Base-by-base conservation (phyloP, 2,113 vertebrate genomes). In the Aegotheles bennettii region DNA sequence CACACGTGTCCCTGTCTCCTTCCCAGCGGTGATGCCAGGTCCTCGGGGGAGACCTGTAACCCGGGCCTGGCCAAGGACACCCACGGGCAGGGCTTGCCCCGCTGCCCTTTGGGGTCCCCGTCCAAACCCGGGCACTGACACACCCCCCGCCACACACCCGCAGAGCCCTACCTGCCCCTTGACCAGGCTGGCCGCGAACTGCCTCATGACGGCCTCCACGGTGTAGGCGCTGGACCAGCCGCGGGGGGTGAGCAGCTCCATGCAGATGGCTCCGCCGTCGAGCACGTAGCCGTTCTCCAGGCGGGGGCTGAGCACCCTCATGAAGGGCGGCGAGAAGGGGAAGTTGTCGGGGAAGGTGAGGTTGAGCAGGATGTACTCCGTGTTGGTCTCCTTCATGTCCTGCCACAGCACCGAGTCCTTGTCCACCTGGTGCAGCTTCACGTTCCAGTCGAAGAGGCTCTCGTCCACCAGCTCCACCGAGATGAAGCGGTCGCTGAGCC, bases 321-420 rank as follows among this genome's bases (percentile, higher is more conserved):
- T 99, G 98, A 99, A 99, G 63, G 99, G 99, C 63, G 99, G 99
- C 61, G 99, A 99, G 98, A 99, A 99, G 92, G 99, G 99, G 97
- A 99, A 99, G 98, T 99, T 99, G 92, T 99, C 99, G 43, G 99
- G 99, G 97, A 99, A 99, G 97, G 99, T 99, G 98, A 99, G 99
- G 97, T 99, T 99, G 93, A 99, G 99, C 94, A 99, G 97, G 92
- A 99, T 99, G 98, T 97, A 99, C 97, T 99, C 99, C 81, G 99
- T 99, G 98, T 99, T 99, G 93, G 99, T 99, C 97, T 99, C 99
- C 98, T 99, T 99, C 99, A 99, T 99, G 99, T 99, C 99, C 99
- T 99, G 99, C 99, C 99, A 99, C 97, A 99, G 99, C 96, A 99
- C 99, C 68, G 99, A 99, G 98, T 99, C 99, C 98, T 99, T 99